A percentile compares a stretch with the other conserved stretches of the same genome.
Conservation (phyloP, 2,797 vertebrate species). For the Coccyzus lansbergi region DNA sequence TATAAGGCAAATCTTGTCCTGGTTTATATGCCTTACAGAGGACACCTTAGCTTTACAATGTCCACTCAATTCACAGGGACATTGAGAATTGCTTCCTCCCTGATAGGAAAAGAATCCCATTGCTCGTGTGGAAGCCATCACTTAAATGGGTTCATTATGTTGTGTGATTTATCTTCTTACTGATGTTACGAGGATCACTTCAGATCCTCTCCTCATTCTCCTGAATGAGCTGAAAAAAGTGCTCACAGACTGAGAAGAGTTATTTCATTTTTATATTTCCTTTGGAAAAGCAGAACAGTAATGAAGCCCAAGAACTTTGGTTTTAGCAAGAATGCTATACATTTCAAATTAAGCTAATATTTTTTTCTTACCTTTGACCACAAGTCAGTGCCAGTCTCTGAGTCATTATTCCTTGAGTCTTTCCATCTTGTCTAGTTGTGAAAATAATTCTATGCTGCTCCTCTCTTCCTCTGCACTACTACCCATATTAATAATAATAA, state of each 20-base stretch:
- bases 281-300: not conserved
- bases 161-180: not conserved
- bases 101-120: fast-evolving
- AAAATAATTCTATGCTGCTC: not conserved
- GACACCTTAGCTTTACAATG: not conserved
- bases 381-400: not conserved
- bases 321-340: not conserved
- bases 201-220: not conserved
- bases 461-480: not conserved
- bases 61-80: not conserved
- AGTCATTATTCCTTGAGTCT: not conserved
- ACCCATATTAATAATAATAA: not conserved
- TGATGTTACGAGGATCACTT: not conserved
- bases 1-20: not conserved
- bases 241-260: not conserved
- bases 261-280: not conserved
- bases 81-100: fast-evolving
- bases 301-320: not conserved
- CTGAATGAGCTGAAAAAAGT: not conserved
- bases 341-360: not conserved
- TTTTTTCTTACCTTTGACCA: not conserved
- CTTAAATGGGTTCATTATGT: fast-evolving
- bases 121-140: not conserved
- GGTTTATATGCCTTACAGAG: not conserved
- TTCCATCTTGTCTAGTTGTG: not conserved